Evolutionary conservation across 1,140 invertebrate species (phyloP).

Genomic region (Stenopsyche tienmushanensis): DNA sequence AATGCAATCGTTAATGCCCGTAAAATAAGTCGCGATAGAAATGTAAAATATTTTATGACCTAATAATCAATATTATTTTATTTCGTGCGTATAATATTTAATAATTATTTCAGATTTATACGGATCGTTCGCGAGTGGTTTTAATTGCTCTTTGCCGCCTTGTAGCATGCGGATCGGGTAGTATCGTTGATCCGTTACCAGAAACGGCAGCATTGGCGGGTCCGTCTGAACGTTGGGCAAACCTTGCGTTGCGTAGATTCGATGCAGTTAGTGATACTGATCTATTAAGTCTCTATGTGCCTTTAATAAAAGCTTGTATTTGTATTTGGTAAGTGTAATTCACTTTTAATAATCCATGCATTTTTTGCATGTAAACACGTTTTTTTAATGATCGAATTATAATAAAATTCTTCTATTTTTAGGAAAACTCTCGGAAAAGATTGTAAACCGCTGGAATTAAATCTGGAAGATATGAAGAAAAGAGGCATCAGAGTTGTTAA

Average conservation of each 20-base stretch:
- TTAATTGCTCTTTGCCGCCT: slow-evolving; percentile 71
- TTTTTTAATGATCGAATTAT: neutral
- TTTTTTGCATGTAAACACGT: neutral
- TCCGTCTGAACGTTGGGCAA: slow-evolving; percentile 67
- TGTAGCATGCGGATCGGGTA: slow-evolving; percentile 59
- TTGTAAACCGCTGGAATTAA: slow-evolving; percentile 60
- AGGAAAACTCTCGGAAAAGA: slow-evolving; percentile 66
- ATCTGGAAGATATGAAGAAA: slow-evolving; percentile 59
- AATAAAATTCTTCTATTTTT: slow-evolving; percentile 36
- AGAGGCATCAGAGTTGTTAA: slow-evolving; percentile 63
- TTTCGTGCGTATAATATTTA: slow-evolving; percentile 7
- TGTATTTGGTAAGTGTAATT: slow-evolving; percentile 58
- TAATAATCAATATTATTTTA: neutral
- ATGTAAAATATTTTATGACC: neutral
- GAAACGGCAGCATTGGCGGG: slow-evolving; percentile 56
- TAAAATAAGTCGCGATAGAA: too few relatives aligned
- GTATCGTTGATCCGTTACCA: slow-evolving; percentile 44
- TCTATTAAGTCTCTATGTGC: slow-evolving; percentile 64
- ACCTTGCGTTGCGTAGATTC: slow-evolving; percentile 65
- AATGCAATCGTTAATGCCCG: too few relatives aligned
- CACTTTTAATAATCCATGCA: neutral
- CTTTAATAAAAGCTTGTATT: slow-evolving; percentile 68
- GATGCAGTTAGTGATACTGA: slow-evolving; percentile 67
- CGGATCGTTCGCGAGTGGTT: slow-evolving; percentile 66
- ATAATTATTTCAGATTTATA: slow-evolving; percentile 61